Evolutionary conservation across 1,140 invertebrate species (phyloP), one percentile per base, ranked within the genome.

Genomic region (Drosophila subpulchrella): DNA sequence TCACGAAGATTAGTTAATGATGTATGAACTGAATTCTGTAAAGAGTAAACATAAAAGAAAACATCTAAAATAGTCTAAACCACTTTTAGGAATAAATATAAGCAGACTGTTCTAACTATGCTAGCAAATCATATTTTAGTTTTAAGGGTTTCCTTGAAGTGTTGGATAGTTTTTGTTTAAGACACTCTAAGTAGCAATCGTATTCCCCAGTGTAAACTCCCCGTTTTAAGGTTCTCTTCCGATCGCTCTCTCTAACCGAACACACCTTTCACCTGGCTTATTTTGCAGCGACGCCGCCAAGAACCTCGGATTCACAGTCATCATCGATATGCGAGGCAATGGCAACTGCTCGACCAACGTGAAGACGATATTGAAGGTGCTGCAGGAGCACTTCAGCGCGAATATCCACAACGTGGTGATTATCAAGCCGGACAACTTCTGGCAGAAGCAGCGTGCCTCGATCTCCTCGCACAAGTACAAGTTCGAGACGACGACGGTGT

Each of bases 381-480:
- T 99, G 73, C 98, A 98, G 94, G 98, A 99, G 92, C 96, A 98
- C 93, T 99, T 98, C 93, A 96, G 98, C 81, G 94, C 94, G 75
- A 96, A 95, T 76, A 96, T 98, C 80, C 96, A 98, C 92, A 95
- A 96, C 92, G 98, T 97, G 68, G 97, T 98, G 86, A 98, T 99
- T 91, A 98, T 99, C 75, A 99, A 99, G 93, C 98, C 98, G 77
- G 98, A 99, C 90, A 99, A 98, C 92, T 99, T 99, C 94, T 99
- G 98, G 98, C 98, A 99, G 93, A 99, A 99, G 93, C 98, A 99
- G 93, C 96, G 98, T 88, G 99, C 98, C 79, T 98, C 97, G 57
- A 95, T 99, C 88, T 98, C 97, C 81, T 98, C 97, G 93, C 97
- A 98, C 92, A 99, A 99, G 94, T 99, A 99, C 94, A 99, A 98